Evolutionary conservation across 2,113 vertebrate species (phyloP), one percentile per base, ranked within the genome.

Genomic region (Lethenteron camtschaticum): DNA sequence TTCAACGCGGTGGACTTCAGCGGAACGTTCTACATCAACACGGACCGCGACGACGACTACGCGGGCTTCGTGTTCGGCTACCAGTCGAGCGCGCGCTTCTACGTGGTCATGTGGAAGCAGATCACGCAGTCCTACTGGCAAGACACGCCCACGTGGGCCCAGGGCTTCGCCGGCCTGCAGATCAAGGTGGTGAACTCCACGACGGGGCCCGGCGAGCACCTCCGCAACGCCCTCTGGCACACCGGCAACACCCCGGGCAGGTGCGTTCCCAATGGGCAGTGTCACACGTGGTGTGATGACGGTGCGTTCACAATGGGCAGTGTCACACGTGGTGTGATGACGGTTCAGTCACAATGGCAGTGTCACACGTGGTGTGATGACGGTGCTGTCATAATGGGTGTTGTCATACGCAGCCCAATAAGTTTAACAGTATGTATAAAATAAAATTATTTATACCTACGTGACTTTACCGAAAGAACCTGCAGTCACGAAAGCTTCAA

Each of bases 111-210:
- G 60, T 66, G 60, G 60, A 66, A 66, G 60, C 60, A 66, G 60
- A n/a, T 66, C 20, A 16, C 60, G 20, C 60, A 66, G 20, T 66
- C 60, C 9, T 66, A 66, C 20, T 66, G 60, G 60, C 14, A 66
- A 10, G 14, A 66, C 60, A 66, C 60, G n/a, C 60, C 60, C 8
- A 66, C 20, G 60, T 9, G n/a, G 9, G 60, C 60, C n/a, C n/a
- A 66, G 20, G 60, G 60, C 20, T 20, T 66, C 60, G n/a, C 60
- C 10, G 60, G 60, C 60, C 60, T 66, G 60, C 60, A 66, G 10
- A 66, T 66, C 60, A 66, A 66, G 60, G 60, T 66, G n/a, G 60
- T 66, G 60, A 66, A 66, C 60, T 66, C 60, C 14, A 66, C 60
- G 10, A 66, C 60, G 9, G 60, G 60, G n/a, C 60, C 60, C 10